Evolutionary conservation across 2,888 invertebrate species (phyloP).

Genomic region (Drosophila bunnanda): DNA sequence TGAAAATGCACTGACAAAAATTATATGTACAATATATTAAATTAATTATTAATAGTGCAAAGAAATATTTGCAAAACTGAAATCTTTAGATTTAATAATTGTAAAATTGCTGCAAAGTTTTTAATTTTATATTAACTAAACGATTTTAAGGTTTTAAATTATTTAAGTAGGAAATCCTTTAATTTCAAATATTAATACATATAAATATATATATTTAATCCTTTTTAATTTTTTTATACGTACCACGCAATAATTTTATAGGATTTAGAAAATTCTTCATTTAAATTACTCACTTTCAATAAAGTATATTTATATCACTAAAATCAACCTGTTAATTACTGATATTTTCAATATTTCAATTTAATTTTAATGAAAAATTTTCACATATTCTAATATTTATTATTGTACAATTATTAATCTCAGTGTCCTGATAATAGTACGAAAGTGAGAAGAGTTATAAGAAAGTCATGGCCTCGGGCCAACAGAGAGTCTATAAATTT

Average conservation of each 20-base stretch:
- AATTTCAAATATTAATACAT: no score
- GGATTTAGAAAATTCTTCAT: no score
- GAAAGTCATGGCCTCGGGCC: slow-evolving; percentile 35
- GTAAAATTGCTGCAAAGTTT: background rate
- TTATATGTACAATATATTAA: no score
- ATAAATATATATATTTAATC: no score
- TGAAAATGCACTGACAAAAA: background rate
- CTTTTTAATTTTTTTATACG: no score
- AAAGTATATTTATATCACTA: no score
- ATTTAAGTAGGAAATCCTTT: no score
- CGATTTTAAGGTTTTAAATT: background rate
- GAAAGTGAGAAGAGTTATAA: slow-evolving; percentile 28
- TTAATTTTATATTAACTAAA: background rate
- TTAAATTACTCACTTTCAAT: no score
- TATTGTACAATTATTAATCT: background rate
- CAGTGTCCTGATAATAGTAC: slow-evolving; percentile 9
- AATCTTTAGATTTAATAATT: background rate
- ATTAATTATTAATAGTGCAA: no score
- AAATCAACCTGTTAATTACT: no score
- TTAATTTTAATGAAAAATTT: background rate
- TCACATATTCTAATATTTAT: background rate
- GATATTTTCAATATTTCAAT: background rate
- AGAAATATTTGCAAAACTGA: background rate
- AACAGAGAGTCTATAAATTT: slow-evolving; percentile 50
- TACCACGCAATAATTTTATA: no score